Evolutionary conservation across 2,888 invertebrate species (phyloP), one percentile per base, ranked within the genome.

Genomic region (Malthinus seriepunctatus): DNA sequence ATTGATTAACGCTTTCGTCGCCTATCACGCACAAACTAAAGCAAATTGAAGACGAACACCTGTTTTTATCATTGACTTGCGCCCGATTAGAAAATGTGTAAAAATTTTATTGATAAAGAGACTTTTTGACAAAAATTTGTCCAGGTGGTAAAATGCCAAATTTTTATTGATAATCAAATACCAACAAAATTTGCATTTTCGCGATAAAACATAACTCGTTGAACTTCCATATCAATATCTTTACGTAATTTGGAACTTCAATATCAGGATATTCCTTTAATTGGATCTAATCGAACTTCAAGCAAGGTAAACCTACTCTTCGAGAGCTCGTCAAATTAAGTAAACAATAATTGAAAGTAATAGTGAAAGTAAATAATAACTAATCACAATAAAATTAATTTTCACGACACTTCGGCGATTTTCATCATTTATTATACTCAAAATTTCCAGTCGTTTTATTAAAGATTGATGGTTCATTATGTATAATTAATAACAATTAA

Each of bases 41-140:
- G 39, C 54, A 54, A 54, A 35, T 47, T 47, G 39, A 48, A 48
- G 48, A 54, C 42, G 42, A 37, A 54, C 54, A 48, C 54, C 48
- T 48, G 54, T 39, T 48, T 54, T 54, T 54, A 54, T 54, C 48
- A 34, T 14, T 32, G 48, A 42, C 48, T 48, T 42, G 54, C 54
- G 54, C 54, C 48, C 47, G 37, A 37, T 34, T 46, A 46, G n/a
- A n/a, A 35, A 32, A 45, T 53, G 45, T 46, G 37, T 46, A 53
- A 51, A 37, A 37, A 15, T 37, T n/a, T n/a, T 23, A 39, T 14
- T 32, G 50, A 50, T 50, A 50, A 39, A 32, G 14, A 14, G 10
- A 12, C 50, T 14, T 50, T 39, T 50, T 50, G 11, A 12, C 10
- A 11, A 32, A 11, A 32, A 50, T 50, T 31, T 11, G 9, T 32